Percentiles rank a stretch among this genome's conserved stretches.
Evolutionary conservation across 2,888 invertebrate genomes (phyloP).

Genomic region (Hydroisotoma schaefferi): DNA sequence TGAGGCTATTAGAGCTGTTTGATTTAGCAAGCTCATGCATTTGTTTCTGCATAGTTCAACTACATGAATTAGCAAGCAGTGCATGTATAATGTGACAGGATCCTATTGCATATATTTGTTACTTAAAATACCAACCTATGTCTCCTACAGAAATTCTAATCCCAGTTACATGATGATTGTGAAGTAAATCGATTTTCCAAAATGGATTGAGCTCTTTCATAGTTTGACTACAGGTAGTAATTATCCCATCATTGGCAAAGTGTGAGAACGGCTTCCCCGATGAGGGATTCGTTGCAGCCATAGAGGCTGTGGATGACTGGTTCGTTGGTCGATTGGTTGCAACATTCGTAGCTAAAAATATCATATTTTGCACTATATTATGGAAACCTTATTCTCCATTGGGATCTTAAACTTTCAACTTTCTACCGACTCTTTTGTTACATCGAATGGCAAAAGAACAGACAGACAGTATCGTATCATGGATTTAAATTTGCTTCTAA

Average conservation of each 20-base stretch:
- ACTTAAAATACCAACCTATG: slow-evolving; percentile 1
- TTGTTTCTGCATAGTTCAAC: no score
- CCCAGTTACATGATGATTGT: slow-evolving; percentile 78
- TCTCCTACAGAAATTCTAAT: slow-evolving; percentile 81
- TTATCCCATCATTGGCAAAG: slow-evolving; percentile 84
- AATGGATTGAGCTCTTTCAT: slow-evolving; percentile 79
- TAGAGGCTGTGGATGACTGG: slow-evolving; percentile 69
- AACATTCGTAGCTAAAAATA: slow-evolving; percentile 72
- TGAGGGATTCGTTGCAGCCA: slow-evolving; percentile 55
- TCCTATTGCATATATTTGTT: slow-evolving; percentile 3
- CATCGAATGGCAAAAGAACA: no score
- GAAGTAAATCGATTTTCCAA: slow-evolving; percentile 85
- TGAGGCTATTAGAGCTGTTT: no score
- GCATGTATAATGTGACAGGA: background rate
- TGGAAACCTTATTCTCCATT: no score
- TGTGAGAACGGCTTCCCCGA: slow-evolving; percentile 76
- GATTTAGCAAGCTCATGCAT: no score
- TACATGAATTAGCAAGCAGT: slow-evolving; percentile 11
- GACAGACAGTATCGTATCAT: no score
- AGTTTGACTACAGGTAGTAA: slow-evolving; percentile 81
- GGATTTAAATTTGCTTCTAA: no score
- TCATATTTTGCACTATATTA: no score
- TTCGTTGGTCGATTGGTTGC: slow-evolving; percentile 82
- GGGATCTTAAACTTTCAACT: no score
- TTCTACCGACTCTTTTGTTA: no score